Evolutionary conservation across 2,888 invertebrate species (phyloP).

Genomic region (Pantelozetes paolii): DNA sequence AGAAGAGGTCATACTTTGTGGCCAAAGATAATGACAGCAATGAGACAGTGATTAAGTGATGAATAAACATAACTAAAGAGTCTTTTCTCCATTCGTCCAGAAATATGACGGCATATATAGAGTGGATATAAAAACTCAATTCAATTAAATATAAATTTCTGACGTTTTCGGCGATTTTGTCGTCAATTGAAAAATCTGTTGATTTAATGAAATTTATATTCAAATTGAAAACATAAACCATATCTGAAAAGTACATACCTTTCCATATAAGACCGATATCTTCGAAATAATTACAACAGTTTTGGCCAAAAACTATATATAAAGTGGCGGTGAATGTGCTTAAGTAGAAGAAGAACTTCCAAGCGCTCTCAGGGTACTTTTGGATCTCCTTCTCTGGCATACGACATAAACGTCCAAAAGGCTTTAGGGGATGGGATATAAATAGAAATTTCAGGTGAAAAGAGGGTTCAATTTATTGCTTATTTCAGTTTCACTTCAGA

Average conservation of each 20-base stretch:
- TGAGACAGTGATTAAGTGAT: constrained; percentile 51
- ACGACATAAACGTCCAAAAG: background rate
- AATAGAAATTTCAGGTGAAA: background rate
- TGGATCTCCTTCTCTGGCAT: background rate
- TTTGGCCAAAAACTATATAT: constrained; percentile 14
- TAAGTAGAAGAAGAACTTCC: constrained; percentile 10
- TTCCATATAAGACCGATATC: background rate
- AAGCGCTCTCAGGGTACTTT: constrained; percentile 25
- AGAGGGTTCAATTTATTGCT: too few species aligned
- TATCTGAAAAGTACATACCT: background rate
- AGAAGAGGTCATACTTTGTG: constrained; percentile 48
- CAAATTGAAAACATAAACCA: too few species aligned
- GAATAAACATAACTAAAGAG: constrained; percentile 51
- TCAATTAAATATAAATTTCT: constrained; percentile 3
- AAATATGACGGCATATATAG: constrained; percentile 54
- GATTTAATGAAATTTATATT: background rate
- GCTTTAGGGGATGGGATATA: background rate
- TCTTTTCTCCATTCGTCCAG: constrained; percentile 55
- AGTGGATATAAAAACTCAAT: constrained; percentile 52
- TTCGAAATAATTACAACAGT: background rate
- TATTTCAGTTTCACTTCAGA: too few species aligned
- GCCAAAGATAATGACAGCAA: constrained; percentile 52
- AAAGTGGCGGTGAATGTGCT: background rate
- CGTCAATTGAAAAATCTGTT: constrained; percentile 14
- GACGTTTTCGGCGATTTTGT: background rate